Evolutionary conservation across 2,797 vertebrate genomes (phyloP).

Genomic region (Poeciliopsis gracilis): DNA sequence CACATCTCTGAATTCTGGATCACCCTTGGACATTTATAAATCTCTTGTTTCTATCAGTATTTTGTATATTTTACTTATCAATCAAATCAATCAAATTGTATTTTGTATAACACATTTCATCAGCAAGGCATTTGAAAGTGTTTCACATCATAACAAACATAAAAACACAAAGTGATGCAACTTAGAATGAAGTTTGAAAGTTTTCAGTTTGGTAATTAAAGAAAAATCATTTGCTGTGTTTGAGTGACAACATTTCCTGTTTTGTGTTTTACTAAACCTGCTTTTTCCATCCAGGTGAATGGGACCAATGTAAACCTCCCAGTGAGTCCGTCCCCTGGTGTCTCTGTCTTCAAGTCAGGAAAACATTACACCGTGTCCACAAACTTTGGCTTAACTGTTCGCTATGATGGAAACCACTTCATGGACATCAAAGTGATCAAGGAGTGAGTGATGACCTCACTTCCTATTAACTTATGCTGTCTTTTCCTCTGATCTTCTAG

Average conservation of each 20-base stretch:
- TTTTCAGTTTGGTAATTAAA: too few species aligned
- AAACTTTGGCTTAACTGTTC: constrained; percentile 80
- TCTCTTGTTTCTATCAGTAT: too few species aligned
- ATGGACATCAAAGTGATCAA: constrained; percentile 82
- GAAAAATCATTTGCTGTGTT: too few species aligned
- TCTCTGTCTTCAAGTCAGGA: constrained; percentile 78
- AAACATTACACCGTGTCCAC: constrained; percentile 76
- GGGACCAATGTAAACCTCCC: constrained; percentile 78
- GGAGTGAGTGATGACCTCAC: constrained; percentile 70
- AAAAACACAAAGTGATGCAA: too few species aligned
- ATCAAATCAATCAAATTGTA: too few species aligned
- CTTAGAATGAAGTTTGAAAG: background rate
- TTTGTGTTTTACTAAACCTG: background rate
- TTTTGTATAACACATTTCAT: too few species aligned
- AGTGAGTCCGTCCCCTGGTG: constrained; percentile 55
- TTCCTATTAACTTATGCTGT: background rate
- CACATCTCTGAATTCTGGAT: background rate
- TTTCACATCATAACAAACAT: too few species aligned
- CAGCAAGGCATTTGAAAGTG: too few species aligned
- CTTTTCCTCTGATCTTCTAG: background rate
- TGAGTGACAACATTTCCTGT: too few species aligned
- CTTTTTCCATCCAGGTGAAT: constrained; percentile 66
- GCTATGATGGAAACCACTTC: constrained; percentile 81
- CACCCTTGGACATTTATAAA: background rate
- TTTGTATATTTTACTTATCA: background rate